Evolutionary conservation across 2,113 vertebrate genomes (phyloP).

Genomic region (Oryzias melastigma): DNA sequence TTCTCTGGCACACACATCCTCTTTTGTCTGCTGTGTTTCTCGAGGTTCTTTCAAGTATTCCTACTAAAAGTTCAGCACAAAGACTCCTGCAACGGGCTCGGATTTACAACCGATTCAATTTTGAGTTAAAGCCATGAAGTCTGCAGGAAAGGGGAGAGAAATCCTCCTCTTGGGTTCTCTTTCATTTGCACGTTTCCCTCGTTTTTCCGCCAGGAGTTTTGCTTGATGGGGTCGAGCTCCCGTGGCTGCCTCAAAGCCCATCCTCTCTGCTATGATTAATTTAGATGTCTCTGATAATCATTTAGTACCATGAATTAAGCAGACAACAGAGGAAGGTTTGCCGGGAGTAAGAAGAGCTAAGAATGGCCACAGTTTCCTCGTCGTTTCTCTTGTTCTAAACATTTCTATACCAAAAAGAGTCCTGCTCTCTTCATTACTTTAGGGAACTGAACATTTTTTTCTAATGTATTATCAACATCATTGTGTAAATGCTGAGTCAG

Average conservation of each 20-base stretch:
- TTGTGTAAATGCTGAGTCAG: too few species aligned
- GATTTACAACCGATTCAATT: conserved; percentile 60
- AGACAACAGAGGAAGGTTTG: conserved; percentile 54
- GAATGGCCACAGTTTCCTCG: conserved; percentile 7
- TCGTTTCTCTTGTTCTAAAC: not conserved
- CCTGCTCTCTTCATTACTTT: too few species aligned
- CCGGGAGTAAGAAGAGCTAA: conserved; percentile 33
- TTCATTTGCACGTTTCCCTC: conserved; percentile 65
- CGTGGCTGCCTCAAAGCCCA: conserved; percentile 54
- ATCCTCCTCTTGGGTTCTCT: conserved; percentile 33
- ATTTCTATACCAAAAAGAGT: too few species aligned
- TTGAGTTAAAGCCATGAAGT: conserved; percentile 40
- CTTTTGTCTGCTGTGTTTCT: conserved; percentile 34
- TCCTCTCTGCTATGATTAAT: conserved; percentile 65
- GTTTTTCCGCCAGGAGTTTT: conserved; percentile 49
- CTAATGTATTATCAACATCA: too few species aligned
- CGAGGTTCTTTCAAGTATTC: conserved; percentile 53
- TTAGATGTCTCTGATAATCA: conserved; percentile 71
- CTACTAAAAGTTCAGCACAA: conserved; percentile 40
- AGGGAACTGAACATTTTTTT: too few species aligned
- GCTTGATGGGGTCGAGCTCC: conserved; percentile 52
- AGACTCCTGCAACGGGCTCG: conserved; percentile 38
- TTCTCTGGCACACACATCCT: conserved; percentile 38
- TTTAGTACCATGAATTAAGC: conserved; percentile 65
- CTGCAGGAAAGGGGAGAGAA: conserved; percentile 35